These are phyloP conservation scores for Enteromius paludinosus DNA, from an alignment of 2,797 vertebrate genomes.

Conservation along the genomic window DNA sequence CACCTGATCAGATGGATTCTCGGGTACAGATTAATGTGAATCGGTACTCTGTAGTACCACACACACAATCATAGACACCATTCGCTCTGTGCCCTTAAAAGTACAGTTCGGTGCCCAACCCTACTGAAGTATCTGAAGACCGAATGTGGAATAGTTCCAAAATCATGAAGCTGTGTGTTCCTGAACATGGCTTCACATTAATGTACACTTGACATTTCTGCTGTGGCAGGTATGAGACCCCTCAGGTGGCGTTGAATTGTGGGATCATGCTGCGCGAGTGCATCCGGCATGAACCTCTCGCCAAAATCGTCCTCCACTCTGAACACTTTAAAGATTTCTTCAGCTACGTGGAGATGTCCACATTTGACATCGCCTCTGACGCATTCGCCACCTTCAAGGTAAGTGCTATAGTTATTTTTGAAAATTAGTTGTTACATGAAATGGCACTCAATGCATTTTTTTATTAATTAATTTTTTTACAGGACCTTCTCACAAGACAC, in stretches of 20 bases:
- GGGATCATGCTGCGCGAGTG: conserved; percentile 98
- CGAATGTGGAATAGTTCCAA: not conserved
- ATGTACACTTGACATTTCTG: not conserved
- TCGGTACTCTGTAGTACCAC: no score
- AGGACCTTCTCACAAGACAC: conserved; percentile 96
- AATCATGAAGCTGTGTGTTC: not conserved
- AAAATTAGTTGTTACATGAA: not conserved
- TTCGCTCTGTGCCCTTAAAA: no score
- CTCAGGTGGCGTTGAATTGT: conserved; percentile 92
- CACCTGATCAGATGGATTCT: no score
- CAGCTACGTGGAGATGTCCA: conserved; percentile 95
- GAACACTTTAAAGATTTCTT: conserved; percentile 92
- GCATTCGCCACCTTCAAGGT: conserved; percentile 99
- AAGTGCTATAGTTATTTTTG: conserved; percentile 33
- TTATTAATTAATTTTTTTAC: conserved; percentile 43
- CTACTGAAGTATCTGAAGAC: not conserved
- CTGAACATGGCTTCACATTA: not conserved
- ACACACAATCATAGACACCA: no score
- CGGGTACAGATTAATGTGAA: no score
- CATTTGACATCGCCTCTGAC: conserved; percentile 98
- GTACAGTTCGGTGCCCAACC: no score
- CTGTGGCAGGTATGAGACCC: conserved; percentile 86
- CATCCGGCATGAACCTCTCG: conserved; percentile 92
- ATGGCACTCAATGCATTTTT: not conserved
- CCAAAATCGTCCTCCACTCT: conserved; percentile 89